phyloP scores from a whole-genome alignment of 2,797 vertebrate genomes.

The Gobio occitaniae region DNA sequence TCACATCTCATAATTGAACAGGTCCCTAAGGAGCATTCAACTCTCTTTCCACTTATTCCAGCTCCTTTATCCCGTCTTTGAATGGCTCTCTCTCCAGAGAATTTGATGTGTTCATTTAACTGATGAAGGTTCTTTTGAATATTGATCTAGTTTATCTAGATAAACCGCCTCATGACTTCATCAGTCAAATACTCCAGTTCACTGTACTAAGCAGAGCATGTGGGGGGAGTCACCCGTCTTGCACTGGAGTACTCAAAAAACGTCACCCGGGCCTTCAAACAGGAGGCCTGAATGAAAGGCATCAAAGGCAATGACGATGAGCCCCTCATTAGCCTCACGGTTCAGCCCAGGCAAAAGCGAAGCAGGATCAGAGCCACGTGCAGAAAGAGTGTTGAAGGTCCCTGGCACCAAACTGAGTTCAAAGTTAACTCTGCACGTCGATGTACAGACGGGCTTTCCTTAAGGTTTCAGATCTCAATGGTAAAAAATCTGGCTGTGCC shows the following conservation, averaged over 20 bases:
- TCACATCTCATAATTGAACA: conserved; percentile 33
- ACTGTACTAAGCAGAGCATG: neutral
- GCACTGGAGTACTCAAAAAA: neutral
- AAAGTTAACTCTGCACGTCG: neutral
- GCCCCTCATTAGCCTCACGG: neutral
- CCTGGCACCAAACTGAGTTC: conserved; percentile 1
- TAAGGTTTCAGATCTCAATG: neutral
- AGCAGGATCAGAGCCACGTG: neutral
- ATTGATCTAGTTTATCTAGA: conserved; percentile 8
- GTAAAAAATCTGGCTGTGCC: neutral
- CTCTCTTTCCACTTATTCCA: conserved; percentile 17
- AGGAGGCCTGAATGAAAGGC: neutral
- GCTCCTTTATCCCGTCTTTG: neutral
- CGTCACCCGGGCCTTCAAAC: neutral
- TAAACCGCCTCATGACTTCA: neutral
- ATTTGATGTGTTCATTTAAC: neutral
- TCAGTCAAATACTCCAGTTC: neutral
- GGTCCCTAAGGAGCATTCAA: conserved; percentile 13
- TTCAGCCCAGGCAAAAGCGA: conserved; percentile 1
- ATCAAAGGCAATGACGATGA: neutral
- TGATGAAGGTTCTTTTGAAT: conserved; percentile 4
- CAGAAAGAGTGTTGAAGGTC: conserved; percentile 10
- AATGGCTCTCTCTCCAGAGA: neutral
- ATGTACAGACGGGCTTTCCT: neutral
- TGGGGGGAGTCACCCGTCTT: neutral